phyloP scores from a whole-genome alignment of 2,888 invertebrate species.

The Rhagonycha fulva region DNA sequence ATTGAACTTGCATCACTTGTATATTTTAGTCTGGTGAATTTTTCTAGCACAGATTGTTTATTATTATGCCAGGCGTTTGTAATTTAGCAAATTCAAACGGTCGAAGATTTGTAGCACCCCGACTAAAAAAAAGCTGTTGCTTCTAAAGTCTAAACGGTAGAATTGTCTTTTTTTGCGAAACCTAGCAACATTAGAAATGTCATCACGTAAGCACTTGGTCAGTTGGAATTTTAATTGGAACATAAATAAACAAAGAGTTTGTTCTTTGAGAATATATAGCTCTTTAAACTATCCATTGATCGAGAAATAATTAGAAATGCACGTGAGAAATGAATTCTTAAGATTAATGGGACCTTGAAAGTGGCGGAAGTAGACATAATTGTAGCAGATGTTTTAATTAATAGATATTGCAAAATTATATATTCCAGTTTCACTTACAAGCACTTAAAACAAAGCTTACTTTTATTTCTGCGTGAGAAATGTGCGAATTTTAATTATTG shows the following conservation, averaged over 20 bases:
- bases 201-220: not conserved
- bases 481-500: not conserved
- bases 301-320: not conserved
- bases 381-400: not conserved
- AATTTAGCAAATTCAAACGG: not conserved
- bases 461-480: not conserved
- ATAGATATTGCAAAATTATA: not conserved
- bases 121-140: not conserved
- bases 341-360: not conserved
- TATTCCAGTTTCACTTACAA: not conserved
- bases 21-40: not conserved
- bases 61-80: not conserved
- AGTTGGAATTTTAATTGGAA: not conserved
- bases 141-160: not conserved
- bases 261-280: not conserved
- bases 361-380: not conserved
- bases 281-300: not conserved
- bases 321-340: not conserved
- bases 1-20: not conserved
- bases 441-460: not conserved
- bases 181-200: not conserved
- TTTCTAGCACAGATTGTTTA: not conserved
- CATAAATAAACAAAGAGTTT: not conserved
- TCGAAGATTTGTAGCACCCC: not conserved
- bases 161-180: not conserved